These are phyloP conservation scores for Lycocorax pyrrhopterus DNA, from an alignment of 2,113 vertebrate genomes.

Conservation along the genomic window DNA sequence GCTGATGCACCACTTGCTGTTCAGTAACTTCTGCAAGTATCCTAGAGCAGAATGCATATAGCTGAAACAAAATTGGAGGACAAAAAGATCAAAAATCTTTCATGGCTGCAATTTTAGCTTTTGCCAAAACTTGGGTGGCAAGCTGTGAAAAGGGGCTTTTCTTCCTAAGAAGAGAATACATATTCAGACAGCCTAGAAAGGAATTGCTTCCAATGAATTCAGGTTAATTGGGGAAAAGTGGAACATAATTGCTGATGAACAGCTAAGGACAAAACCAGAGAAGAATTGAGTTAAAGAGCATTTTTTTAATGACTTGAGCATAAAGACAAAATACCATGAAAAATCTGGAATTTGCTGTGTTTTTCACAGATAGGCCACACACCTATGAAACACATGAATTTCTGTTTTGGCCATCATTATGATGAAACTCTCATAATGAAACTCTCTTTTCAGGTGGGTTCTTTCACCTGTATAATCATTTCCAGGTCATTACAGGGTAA, in stretches of 20 bases:
- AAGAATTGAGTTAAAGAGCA: neutral
- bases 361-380: neutral
- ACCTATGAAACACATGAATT: neutral
- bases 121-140: neutral
- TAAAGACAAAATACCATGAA: neutral
- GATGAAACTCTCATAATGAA: neutral
- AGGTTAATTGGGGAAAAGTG: neutral
- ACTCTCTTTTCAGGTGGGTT: neutral
- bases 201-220: neutral
- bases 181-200: neutral
- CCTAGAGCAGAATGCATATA: neutral
- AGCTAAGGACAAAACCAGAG: neutral
- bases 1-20: neutral
- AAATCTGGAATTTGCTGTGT: neutral
- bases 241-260: neutral
- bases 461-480: neutral
- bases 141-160: neutral
- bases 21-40: neutral
- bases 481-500: neutral
- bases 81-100: neutral
- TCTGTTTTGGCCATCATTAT: neutral
- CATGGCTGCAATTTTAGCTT: neutral
- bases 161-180: neutral
- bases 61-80: neutral
- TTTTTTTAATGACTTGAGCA: neutral